phyloP scores from a whole-genome alignment of 1,140 invertebrate species.

The Aphelinus atriplicis region DNA sequence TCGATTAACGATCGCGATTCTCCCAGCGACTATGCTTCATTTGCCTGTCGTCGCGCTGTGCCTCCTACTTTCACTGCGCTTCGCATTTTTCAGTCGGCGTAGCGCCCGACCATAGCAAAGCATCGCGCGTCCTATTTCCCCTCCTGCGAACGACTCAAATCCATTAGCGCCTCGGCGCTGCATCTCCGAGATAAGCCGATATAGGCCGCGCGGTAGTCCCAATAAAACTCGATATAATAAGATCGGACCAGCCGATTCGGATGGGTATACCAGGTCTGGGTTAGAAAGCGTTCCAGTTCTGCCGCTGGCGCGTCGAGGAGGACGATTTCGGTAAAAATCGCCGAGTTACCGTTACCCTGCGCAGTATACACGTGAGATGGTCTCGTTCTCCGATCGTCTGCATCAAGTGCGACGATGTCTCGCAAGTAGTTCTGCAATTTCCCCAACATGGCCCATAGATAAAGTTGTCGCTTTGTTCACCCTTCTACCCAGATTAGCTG shows the following conservation, averaged over 20 bases:
- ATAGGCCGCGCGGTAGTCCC: not conserved
- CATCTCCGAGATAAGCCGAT: not conserved
- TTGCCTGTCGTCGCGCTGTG: too few relatives aligned
- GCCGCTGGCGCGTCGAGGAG: not conserved
- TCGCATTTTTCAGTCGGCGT: too few relatives aligned
- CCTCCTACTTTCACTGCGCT: too few relatives aligned
- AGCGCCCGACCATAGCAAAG: not conserved
- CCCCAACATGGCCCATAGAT: too few relatives aligned
- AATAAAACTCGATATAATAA: slow-evolving; percentile 34
- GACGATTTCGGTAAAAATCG: slow-evolving; percentile 6
- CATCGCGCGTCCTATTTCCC: slow-evolving; percentile 30
- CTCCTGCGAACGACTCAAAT: slow-evolving; percentile 31
- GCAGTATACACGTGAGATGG: not conserved
- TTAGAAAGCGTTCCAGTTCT: slow-evolving; percentile 36
- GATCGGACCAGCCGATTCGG: slow-evolving; percentile 22
- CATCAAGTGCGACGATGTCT: too few relatives aligned
- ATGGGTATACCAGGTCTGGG: not conserved
- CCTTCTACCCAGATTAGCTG: too few relatives aligned
- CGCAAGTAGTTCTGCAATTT: too few relatives aligned
- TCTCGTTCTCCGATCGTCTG: too few relatives aligned
- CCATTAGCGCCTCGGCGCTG: slow-evolving; percentile 22
- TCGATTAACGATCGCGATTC: too few relatives aligned
- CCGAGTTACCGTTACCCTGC: not conserved
- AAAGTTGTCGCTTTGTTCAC: too few relatives aligned
- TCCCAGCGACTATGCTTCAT: too few relatives aligned